Percentiles rank a stretch among this genome's conserved stretches.
phyloP scores from a whole-genome alignment of 2,797 vertebrate species.

The Sebastes glaucus region DNA sequence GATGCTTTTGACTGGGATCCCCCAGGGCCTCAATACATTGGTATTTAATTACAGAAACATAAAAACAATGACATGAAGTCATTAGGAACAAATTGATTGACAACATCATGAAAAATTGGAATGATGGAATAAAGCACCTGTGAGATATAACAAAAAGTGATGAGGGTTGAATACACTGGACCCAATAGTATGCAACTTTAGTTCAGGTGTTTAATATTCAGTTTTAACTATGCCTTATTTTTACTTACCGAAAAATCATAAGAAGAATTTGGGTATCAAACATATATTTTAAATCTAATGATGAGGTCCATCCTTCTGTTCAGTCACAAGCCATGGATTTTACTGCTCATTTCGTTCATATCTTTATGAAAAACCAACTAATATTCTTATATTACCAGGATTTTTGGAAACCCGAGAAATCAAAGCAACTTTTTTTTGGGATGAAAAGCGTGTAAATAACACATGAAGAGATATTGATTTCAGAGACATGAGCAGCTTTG shows the following conservation, averaged over 20 bases:
- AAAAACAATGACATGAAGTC: neutral
- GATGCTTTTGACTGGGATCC: neutral
- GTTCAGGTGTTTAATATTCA: neutral
- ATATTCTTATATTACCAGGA: neutral
- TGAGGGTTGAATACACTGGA: neutral
- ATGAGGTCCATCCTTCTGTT: too few relatives aligned
- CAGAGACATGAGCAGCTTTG: neutral
- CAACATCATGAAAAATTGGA: neutral
- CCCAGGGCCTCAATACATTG: neutral
- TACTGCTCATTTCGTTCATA: neutral
- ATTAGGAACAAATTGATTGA: neutral
- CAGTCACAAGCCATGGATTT: neutral
- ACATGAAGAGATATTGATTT: constrained; percentile 1
- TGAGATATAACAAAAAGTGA: neutral
- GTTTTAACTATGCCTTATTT: neutral
- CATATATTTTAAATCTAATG: neutral
- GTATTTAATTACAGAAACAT: neutral
- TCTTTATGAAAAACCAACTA: neutral
- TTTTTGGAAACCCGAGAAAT: neutral
- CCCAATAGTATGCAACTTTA: neutral
- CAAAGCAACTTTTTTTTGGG: neutral
- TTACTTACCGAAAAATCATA: neutral
- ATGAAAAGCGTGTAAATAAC: neutral
- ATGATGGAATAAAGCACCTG: neutral
- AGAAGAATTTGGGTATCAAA: neutral